These are phyloP conservation scores for Caenorhabditis briggsae DNA, from an alignment of 1,140 invertebrate genomes.

Conservation along the genomic window DNA sequence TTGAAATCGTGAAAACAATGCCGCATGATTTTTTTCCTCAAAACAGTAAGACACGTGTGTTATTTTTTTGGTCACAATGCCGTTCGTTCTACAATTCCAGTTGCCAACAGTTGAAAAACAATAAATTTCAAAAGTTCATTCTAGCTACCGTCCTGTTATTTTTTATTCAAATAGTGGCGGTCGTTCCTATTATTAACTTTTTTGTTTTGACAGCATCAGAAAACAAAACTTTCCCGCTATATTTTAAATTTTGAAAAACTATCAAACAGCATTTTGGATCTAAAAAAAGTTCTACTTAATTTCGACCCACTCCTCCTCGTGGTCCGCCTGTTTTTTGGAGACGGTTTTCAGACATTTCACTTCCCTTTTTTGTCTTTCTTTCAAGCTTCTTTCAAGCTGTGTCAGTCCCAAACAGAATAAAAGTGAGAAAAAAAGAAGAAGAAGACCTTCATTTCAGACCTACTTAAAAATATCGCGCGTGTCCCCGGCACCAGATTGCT, in stretches of 20 bases:
- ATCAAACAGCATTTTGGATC: not conserved
- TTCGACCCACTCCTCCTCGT: not conserved
- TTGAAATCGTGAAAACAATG: too few species aligned
- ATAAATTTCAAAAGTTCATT: too few species aligned
- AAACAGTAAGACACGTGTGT: too few species aligned
- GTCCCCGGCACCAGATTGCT: not conserved
- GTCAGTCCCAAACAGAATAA: not conserved
- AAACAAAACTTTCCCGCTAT: not conserved
- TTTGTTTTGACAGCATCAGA: not conserved
- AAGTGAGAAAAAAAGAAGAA: not conserved
- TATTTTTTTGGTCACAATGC: too few species aligned
- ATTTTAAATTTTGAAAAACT: not conserved
- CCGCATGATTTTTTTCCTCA: too few species aligned
- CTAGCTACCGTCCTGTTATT: too few species aligned
- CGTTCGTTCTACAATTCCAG: too few species aligned
- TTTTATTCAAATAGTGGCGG: not conserved
- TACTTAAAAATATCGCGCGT: not conserved
- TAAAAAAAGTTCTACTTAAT: slow-evolving; percentile 1
- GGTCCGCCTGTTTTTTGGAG: slow-evolving; percentile 7
- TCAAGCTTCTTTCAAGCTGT: not conserved
- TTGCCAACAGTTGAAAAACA: too few species aligned
- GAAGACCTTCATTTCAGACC: not conserved
- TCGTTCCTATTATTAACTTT: not conserved
- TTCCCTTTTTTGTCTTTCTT: not conserved
- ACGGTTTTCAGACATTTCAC: slow-evolving; percentile 3